Evolutionary conservation across 2,797 vertebrate species (phyloP), one percentile per base, ranked within the genome.

Genomic region (Tragelaphus eurycerus): DNA sequence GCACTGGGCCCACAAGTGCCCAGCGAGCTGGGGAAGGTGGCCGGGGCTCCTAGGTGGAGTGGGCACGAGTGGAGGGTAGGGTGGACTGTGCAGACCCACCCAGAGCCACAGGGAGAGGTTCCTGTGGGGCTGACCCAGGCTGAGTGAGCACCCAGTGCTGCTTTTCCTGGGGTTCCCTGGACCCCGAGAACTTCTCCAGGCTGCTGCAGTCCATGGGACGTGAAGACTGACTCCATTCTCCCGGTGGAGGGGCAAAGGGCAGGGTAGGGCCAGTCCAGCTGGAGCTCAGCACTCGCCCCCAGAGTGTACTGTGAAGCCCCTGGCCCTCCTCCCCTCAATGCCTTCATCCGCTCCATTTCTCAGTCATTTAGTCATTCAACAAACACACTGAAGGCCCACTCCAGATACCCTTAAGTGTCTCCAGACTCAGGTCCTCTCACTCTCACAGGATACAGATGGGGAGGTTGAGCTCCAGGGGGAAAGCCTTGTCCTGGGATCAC

Each of bases 151-250:
- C 5, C 38, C 55, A 86, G 54, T 19, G 34, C 81, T 62, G 34
- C 54, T 60, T n/a, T 67, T 55, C 23, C 29, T 19, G 34, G 55
- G 31, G 31, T 10, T 64, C 38, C 38, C n/a, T 29, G 15, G 7
- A 12, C 8, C 14, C 46, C 27, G 15, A 71, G 17, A 43, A 46
- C 23, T 38, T 57, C n/a, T 57, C 50, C 85, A 82, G 71, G 64
- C 46, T 43, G 52, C 89, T 2, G 0, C 1, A 3, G 71, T 43
- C 74, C 29, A 17, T 0, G 19, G 60, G 23, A 2, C 48, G 10
- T 38, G 9, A 13, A 93, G 43, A 31, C 59, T 17, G 64, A 21
- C 29, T 89, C 25, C 21, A 16, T 91, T 91, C 93, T 21, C 27
- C 13, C 46, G 50, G n/a, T 9, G 13, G 46, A 83, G 78, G 82